A percentile compares a stretch with the other conserved stretches of the same genome.
Evolutionary conservation across 2,888 invertebrate genomes (phyloP).

Genomic region (Acronicta alni): DNA sequence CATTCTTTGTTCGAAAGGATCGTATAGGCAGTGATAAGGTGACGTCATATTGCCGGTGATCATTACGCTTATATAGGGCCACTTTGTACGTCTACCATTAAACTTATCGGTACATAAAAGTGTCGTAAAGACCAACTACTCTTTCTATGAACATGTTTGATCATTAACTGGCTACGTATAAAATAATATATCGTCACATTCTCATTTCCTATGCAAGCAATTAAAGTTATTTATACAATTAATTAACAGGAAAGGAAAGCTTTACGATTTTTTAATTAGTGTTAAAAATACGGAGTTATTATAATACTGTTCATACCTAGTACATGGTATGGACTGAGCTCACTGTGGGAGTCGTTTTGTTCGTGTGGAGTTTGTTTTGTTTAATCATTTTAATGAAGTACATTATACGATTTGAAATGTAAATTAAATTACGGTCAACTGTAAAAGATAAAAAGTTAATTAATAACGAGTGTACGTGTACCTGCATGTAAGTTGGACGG

Average conservation of each 20-base stretch:
- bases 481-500: too few relatives aligned
- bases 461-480: too few relatives aligned
- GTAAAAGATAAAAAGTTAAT: too few relatives aligned
- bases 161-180: not conserved
- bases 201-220: not conserved
- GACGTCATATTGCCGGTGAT: constrained; percentile 4
- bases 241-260: constrained; percentile 22
- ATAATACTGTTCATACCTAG: constrained; percentile 8
- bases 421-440: too few relatives aligned
- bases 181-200: not conserved
- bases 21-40: not conserved
- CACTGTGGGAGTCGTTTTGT: not conserved
- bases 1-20: constrained; percentile 11
- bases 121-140: constrained; percentile 1
- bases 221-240: constrained; percentile 15
- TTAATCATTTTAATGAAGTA: too few relatives aligned
- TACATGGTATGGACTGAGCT: not conserved
- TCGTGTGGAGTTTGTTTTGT: not conserved
- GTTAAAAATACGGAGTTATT: constrained; percentile 23
- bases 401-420: too few relatives aligned
- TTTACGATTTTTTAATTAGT: constrained; percentile 22
- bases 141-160: not conserved
- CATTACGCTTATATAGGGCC: constrained; percentile 12
- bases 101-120: constrained; percentile 11
- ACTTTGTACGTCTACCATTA: constrained; percentile 20